phyloP scores from a whole-genome alignment of 2,797 vertebrate genomes.

The Chelonia mydas region DNA sequence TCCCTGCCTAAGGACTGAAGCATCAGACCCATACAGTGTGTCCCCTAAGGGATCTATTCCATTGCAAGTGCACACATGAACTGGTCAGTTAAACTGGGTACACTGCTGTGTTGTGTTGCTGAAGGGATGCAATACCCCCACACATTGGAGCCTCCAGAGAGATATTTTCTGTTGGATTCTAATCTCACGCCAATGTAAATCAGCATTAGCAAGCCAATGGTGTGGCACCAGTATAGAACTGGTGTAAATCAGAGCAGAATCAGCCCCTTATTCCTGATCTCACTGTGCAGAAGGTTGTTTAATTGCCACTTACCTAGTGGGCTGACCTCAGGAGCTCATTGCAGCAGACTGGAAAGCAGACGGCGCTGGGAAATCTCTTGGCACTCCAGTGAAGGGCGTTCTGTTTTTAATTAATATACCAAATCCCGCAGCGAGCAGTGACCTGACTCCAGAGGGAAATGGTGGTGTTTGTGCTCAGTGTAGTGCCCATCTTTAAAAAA shows the following conservation, averaged over 20 bases:
- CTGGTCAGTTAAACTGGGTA: not conserved
- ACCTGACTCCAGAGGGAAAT: not conserved
- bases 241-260: not conserved
- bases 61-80: not conserved
- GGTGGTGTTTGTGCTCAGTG: not conserved
- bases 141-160: not conserved
- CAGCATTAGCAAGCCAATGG: not conserved
- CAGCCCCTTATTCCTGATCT: constrained; percentile 27
- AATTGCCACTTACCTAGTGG: constrained; percentile 14
- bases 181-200: not conserved
- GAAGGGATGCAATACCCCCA: not conserved
- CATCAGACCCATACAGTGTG: not conserved
- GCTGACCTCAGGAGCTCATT: constrained; percentile 45
- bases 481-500: no score
- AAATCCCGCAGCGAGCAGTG: not conserved
- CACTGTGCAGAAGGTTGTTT: not conserved
- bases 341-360: constrained; percentile 17
- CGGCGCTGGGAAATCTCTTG: constrained; percentile 19
- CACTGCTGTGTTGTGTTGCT: not conserved
- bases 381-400: constrained; percentile 10
- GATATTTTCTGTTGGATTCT: not conserved
- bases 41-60: not conserved
- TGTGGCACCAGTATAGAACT: not conserved
- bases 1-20: not conserved
- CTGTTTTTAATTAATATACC: constrained; percentile 24